A percentile compares a stretch with the other conserved stretches of the same genome.
phyloP scores from a whole-genome alignment of 2,113 vertebrate genomes.

The Nothoprocta perdicaria region DNA sequence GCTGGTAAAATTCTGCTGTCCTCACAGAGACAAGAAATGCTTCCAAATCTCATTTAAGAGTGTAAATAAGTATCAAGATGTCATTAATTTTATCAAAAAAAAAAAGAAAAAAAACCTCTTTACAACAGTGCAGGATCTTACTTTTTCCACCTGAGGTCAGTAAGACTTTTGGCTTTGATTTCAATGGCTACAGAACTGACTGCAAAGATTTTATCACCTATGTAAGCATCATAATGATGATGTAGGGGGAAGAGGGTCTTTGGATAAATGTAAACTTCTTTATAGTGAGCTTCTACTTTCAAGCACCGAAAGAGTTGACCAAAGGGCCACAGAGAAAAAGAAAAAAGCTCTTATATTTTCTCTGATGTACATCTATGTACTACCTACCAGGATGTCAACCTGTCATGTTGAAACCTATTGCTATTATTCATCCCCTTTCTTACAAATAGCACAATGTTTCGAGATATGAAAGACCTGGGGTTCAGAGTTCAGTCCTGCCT shows the following conservation, averaged over 20 bases:
- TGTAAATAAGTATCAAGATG: background rate
- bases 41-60: background rate
- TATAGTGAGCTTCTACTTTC: background rate
- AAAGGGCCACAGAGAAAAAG: background rate
- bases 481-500: background rate
- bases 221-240: background rate
- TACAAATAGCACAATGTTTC: background rate
- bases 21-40: background rate
- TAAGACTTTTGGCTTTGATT: background rate
- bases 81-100: background rate
- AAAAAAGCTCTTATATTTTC: background rate
- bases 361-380: background rate
- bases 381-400: background rate
- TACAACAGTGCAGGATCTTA: background rate
- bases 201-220: background rate
- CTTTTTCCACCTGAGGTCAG: background rate
- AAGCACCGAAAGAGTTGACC: background rate
- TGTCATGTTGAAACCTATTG: background rate
- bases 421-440: background rate
- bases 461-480: background rate
- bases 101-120: background rate
- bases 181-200: background rate
- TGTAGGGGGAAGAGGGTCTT: background rate
- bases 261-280: background rate
- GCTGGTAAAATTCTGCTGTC: slow-evolving; percentile 29